Evolutionary conservation across 1,140 invertebrate species (phyloP), one percentile per base, ranked within the genome.

Genomic region (Lineus longissimus): DNA sequence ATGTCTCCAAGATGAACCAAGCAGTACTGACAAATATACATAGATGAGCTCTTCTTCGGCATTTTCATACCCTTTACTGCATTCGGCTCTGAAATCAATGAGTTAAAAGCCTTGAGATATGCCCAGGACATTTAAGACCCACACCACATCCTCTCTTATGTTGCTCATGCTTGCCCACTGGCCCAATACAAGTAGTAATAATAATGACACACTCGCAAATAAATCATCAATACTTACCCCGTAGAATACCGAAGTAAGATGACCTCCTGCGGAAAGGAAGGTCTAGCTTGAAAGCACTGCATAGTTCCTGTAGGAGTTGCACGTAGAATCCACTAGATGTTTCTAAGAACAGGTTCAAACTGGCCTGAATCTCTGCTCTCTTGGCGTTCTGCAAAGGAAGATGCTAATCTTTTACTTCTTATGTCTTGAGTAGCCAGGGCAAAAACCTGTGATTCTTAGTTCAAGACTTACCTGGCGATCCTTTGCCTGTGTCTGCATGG

Each of bases 1-100:
- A 94, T 86, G 77, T 93, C 92, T 2, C 92, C 92, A 13, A 93
- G 83, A 80, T 93, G 92, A 45, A 94, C 90, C 27, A 93, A 84
- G 76, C 91, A 93, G 79, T 93, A 89, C 71, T 93, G 91, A 74
- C 90, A 91, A 59, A 92, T 88, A 75, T 93, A 93, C 60, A 90
- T 85, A 73, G 89, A 90, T 2, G 90, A 91, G 30, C 86, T 87
- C 63, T 86, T 86, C 66, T 90, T 87, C 17, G 89, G 88, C 45
- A 84, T 77, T 29, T 74, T 75, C 22, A 84, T 51, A 7, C 47
- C 47, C 25, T 51, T 51, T 9, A 51, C 47, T 6, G 47, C n/a
- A n/a, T 27, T 51, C n/a, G 47, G 25, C n/a, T 51, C 47, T 51
- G 25, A 19, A 51, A 51, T 51, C 19, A 51, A 27, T 11, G 19